These are phyloP conservation scores for Saxidomus purpurata DNA, from an alignment of 1,140 invertebrate species.

Conservation along the genomic window DNA sequence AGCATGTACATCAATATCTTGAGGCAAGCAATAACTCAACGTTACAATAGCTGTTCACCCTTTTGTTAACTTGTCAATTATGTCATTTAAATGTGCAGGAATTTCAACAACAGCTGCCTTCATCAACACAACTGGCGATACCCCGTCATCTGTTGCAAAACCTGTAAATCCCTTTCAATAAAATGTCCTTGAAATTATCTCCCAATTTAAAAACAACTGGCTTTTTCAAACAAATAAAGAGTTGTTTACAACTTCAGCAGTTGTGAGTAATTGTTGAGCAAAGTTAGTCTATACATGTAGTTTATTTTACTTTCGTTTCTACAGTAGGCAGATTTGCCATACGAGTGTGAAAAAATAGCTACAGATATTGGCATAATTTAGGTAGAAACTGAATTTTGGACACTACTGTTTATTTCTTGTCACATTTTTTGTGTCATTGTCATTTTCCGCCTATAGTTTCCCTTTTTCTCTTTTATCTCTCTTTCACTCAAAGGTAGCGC, in stretches of 20 bases:
- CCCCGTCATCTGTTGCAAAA: background rate
- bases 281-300: too few species aligned
- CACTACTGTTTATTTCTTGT: constrained; percentile 9
- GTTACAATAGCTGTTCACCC: constrained; percentile 2
- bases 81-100: constrained; percentile 65
- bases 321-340: too few species aligned
- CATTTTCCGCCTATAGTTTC: background rate
- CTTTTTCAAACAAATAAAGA: background rate
- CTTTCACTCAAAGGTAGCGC: constrained; percentile 14
- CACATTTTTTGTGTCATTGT: background rate
- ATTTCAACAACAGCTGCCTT: constrained; percentile 45
- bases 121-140: background rate
- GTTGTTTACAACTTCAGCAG: background rate
- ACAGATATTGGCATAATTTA: too few species aligned
- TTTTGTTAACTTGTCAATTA: constrained; percentile 56
- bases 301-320: too few species aligned
- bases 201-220: too few species aligned
- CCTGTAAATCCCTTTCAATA: background rate
- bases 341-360: too few species aligned
- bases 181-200: background rate
- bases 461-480: background rate
- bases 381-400: background rate
- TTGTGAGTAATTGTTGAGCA: too few species aligned
- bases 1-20: constrained; percentile 4
- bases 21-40: constrained; percentile 36